Conservation (phyloP, 1,140 invertebrate species). For the Cecropterus lyciades region DNA sequence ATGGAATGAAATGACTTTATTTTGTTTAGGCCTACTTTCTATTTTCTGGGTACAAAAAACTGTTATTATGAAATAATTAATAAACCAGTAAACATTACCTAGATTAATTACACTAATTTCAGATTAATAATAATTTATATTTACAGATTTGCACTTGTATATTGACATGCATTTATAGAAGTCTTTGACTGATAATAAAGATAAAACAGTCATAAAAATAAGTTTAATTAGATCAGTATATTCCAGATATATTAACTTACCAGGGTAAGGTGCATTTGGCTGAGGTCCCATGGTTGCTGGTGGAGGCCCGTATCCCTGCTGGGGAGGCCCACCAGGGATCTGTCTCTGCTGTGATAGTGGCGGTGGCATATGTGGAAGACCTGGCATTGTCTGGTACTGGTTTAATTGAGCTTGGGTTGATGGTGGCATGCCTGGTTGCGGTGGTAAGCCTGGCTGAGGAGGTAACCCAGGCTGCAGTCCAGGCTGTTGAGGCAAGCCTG, state of each 20-base stretch:
- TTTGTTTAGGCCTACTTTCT: too few relatives aligned
- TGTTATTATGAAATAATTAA: too few relatives aligned
- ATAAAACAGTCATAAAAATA: too few relatives aligned
- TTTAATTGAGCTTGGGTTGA: slow-evolving; percentile 45
- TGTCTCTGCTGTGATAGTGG: slow-evolving; percentile 61
- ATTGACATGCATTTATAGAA: too few relatives aligned
- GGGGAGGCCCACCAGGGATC: slow-evolving; percentile 46
- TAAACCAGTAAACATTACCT: too few relatives aligned
- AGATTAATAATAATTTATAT: too few relatives aligned
- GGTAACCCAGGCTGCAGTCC: slow-evolving; percentile 48
- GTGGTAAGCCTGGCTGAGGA: slow-evolving; percentile 45
- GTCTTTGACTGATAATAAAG: too few relatives aligned
- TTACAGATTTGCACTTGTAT: too few relatives aligned
- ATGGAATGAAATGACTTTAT: too few relatives aligned
- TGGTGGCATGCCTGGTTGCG: slow-evolving; percentile 46
- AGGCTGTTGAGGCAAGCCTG: slow-evolving; percentile 39
- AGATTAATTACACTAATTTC: too few relatives aligned
- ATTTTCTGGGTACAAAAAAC: too few relatives aligned
- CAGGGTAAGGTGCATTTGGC: slow-evolving; percentile 49
- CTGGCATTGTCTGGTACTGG: slow-evolving; percentile 52
- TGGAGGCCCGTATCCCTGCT: slow-evolving; percentile 41
- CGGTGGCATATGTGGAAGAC: slow-evolving; percentile 67
- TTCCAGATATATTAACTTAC: slow-evolving; percentile 41
- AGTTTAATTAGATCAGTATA: too few relatives aligned
- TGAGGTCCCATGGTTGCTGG: slow-evolving; percentile 45